A percentile compares a stretch with the other conserved stretches of the same genome.
Conservation (phyloP, 1,140 invertebrate species). For the Bombus picipes region DNA sequence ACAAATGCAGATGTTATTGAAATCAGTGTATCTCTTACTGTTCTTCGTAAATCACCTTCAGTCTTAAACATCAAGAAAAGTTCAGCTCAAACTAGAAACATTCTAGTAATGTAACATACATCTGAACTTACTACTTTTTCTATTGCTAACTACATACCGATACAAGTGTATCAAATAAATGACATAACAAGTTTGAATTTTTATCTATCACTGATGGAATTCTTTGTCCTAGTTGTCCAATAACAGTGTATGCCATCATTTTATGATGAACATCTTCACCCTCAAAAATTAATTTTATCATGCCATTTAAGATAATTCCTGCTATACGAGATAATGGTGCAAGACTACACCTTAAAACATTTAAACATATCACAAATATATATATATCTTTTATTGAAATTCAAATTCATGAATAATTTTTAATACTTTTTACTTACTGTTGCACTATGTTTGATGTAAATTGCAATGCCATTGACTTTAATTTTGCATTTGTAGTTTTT, state of each 20-base stretch:
- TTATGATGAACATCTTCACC: constrained; percentile 84
- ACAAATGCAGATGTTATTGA: constrained; percentile 84
- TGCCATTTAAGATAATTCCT: constrained; percentile 79
- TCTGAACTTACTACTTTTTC: not conserved
- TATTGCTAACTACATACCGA: constrained; percentile 78
- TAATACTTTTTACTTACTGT: constrained; percentile 84
- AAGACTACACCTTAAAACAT: constrained; percentile 73
- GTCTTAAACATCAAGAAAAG: constrained; percentile 75
- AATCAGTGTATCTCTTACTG: constrained; percentile 85
- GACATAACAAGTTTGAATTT: constrained; percentile 86
- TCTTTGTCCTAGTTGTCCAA: constrained; percentile 88
- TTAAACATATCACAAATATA: constrained; percentile 6
- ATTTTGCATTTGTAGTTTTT: constrained; percentile 90
- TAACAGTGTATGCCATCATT: constrained; percentile 89
- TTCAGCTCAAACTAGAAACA: constrained; percentile 20
- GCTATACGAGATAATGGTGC: constrained; percentile 76
- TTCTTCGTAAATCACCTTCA: constrained; percentile 82
- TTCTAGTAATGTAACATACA: constrained; percentile 7
- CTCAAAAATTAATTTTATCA: constrained; percentile 78
- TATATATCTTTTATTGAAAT: not conserved
- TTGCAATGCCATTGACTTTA: constrained; percentile 91
- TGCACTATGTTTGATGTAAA: constrained; percentile 92
- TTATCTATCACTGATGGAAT: constrained; percentile 88
- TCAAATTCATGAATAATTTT: not conserved
- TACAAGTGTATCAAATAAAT: constrained; percentile 86